These are phyloP conservation scores for Myotis planiceps DNA, from an alignment of 2,797 vertebrate genomes.

Conservation along the genomic window DNA sequence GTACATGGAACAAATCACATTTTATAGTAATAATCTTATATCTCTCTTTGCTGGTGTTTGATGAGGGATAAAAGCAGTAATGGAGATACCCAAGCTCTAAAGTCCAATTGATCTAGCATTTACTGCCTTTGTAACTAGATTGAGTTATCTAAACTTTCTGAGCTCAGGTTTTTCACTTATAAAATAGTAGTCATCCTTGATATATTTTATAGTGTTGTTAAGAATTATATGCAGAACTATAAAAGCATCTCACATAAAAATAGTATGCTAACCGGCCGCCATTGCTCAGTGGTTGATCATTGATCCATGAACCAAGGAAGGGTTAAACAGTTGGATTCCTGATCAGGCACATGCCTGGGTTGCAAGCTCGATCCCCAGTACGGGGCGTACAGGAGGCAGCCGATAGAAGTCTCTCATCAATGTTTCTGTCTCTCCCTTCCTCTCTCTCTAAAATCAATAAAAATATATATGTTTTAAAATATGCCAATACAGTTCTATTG, in stretches of 20 bases:
- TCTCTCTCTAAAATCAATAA: too few species aligned
- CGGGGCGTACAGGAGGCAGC: too few species aligned
- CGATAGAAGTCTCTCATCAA: too few species aligned
- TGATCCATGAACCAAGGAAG: too few species aligned
- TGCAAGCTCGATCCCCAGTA: too few species aligned
- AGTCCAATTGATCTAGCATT: background rate
- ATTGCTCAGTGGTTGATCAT: too few species aligned
- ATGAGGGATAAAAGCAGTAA: background rate
- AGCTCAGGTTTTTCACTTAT: conserved; percentile 17
- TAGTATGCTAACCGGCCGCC: too few species aligned
- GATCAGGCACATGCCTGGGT: too few species aligned
- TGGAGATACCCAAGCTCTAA: background rate
- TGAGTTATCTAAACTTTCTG: background rate
- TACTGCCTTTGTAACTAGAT: background rate
- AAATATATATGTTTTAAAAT: background rate
- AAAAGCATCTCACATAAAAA: background rate
- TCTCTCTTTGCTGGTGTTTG: background rate
- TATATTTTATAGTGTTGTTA: background rate
- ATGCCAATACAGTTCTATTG: too few species aligned
- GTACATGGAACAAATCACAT: background rate
- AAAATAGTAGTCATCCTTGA: background rate
- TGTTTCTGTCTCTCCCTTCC: too few species aligned
- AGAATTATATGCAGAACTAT: background rate
- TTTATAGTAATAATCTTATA: background rate
- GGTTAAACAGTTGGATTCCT: too few species aligned